Evolutionary conservation across 1,140 invertebrate species (phyloP), one percentile per base, ranked within the genome.

Genomic region (Rhizoglyphus robini): DNA sequence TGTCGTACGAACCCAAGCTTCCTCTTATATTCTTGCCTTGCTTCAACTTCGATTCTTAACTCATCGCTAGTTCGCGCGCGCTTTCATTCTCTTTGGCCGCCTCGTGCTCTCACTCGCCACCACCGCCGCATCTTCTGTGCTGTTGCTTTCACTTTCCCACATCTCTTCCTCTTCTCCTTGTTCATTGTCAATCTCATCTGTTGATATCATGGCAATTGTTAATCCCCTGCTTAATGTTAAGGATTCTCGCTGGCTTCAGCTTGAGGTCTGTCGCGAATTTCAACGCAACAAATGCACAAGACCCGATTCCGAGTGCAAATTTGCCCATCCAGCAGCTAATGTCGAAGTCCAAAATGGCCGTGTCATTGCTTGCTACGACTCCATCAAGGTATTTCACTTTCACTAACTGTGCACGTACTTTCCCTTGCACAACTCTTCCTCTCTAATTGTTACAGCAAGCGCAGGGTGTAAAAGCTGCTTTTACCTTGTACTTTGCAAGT

Each of bases 331-430:
- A 49, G 93, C 94, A 63, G 85, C 92, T 71, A 96, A 97, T 80
- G 95, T 99, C 71, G 96, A 99, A 81, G 92, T 99, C 71, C 95
- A 98, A 82, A 99, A 99, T 81, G 96, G 96, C 77, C 84, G 95
- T 74, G 96, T 99, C 73, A 98, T 94, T 69, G 96, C 96, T 71
- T 99, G 96, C 83, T 99, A 98, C 84, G 96, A 99, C 82, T 96
- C 92, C 78, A 99, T 99, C 79, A 99, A 99, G 93, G 96, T 99
- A 82, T 83, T 32, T 8, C 20, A 15, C 51, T n/a, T n/a, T n/a
- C n/a, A n/a, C 41, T 23, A 15, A 15, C 23, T 23, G 15, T 46
- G 41, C 41, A 46, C 41, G 15, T 46, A 23, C 41, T 46, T 46
- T 46, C 41, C 15, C 41, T 46, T 46, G 41, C 41, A 46, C 41